phyloP scores from a whole-genome alignment of 2,888 invertebrate genomes.

The Muscina levida region DNA sequence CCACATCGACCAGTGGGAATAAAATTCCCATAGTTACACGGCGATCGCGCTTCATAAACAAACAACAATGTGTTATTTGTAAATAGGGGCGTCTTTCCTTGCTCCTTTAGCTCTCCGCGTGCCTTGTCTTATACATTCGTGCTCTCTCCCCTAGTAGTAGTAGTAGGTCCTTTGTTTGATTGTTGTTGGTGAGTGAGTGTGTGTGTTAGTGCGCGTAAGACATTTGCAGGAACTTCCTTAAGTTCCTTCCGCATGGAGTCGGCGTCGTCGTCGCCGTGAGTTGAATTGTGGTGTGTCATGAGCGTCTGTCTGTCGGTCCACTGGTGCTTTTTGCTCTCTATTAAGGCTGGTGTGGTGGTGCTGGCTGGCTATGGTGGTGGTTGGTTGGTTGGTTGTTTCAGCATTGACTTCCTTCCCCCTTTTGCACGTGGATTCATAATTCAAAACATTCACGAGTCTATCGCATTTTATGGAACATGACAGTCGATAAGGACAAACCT shows the following conservation, averaged over 20 bases:
- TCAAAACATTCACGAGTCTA: background rate
- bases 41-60: constrained; percentile 15
- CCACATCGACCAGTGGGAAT: background rate
- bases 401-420: constrained; percentile 75
- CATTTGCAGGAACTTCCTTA: constrained; percentile 53
- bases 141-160: background rate
- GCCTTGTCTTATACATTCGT: constrained; percentile 11
- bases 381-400: constrained; percentile 25
- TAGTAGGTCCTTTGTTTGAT: constrained; percentile 21
- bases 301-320: constrained; percentile 22
- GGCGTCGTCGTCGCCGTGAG: no score
- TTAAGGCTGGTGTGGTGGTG: no score
- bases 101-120: constrained; percentile 14
- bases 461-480: constrained; percentile 35
- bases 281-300: background rate
- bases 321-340: constrained; percentile 52
- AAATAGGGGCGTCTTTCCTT: constrained; percentile 61
- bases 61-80: constrained; percentile 9
- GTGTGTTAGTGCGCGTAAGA: background rate
- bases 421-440: constrained; percentile 76
- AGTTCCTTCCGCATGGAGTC: constrained; percentile 61
- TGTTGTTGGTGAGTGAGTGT: no score
- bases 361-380: constrained; percentile 34
- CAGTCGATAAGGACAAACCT: constrained; percentile 25
- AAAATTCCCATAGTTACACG: constrained; percentile 63